These are phyloP conservation scores for Strigamia maritima DNA, from an alignment of 2,888 invertebrate genomes.

Conservation along the genomic window DNA sequence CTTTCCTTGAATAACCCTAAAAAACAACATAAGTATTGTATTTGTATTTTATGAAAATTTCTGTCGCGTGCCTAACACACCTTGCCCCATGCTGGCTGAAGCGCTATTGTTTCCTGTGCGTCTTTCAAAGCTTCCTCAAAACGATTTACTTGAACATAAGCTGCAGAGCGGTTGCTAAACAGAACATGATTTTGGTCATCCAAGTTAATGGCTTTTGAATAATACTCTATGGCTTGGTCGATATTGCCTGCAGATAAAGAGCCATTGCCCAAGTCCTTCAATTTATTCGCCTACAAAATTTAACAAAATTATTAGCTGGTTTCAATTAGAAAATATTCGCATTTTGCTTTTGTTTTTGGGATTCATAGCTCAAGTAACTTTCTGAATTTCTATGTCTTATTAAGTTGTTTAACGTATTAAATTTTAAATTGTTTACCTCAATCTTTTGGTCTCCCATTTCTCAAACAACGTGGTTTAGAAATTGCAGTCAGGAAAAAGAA, in stretches of 20 bases:
- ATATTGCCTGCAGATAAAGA: conserved; percentile 74
- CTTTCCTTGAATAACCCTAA: conserved; percentile 78
- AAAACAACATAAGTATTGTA: too few relatives aligned
- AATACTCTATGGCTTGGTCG: conserved; percentile 73
- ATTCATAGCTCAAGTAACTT: too few relatives aligned
- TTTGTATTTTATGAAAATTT: neutral
- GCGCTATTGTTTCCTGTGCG: conserved; percentile 74
- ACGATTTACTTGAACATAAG: conserved; percentile 74
- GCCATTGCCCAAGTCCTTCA: conserved; percentile 84
- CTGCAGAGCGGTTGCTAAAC: conserved; percentile 87
- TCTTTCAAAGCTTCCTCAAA: conserved; percentile 74
- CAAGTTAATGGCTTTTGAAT: conserved; percentile 74
- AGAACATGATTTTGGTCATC: conserved; percentile 82
- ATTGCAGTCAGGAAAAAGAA: neutral
- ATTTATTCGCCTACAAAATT: conserved; percentile 64
- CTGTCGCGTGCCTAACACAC: conserved; percentile 43
- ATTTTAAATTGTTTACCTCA: neutral
- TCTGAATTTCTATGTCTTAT: neutral
- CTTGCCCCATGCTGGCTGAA: conserved; percentile 83
- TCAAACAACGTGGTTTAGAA: neutral
- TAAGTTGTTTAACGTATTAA: neutral
- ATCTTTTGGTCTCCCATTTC: neutral
- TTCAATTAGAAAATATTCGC: neutral
- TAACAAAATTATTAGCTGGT: neutral
- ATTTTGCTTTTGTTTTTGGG: neutral